phyloP scores from a whole-genome alignment of 1,140 invertebrate genomes.

The Drosophila melanica region DNA sequence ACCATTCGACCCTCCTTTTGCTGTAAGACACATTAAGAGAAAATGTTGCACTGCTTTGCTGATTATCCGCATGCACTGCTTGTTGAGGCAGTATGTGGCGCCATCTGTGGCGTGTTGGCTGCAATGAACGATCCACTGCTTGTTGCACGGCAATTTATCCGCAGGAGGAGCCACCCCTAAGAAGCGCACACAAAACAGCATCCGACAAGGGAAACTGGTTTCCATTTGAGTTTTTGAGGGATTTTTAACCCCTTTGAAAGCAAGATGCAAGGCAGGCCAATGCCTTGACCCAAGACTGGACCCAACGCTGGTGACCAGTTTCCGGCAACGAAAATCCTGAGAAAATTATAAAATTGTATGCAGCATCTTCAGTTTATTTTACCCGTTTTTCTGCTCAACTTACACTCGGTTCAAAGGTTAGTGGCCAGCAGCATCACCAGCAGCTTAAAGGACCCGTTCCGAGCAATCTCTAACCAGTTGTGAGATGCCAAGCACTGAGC shows the following conservation, averaged over 20 bases:
- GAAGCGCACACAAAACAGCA: slow-evolving; percentile 19
- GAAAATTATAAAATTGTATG: slow-evolving; percentile 61
- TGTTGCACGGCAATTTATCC: slow-evolving; percentile 29
- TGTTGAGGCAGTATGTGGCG: background rate
- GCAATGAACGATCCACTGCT: slow-evolving; percentile 8
- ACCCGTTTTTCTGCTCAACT: slow-evolving; percentile 32
- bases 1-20: background rate
- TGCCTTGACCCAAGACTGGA: slow-evolving; percentile 54
- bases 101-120: slow-evolving; percentile 23
- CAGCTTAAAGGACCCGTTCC: slow-evolving; percentile 43
- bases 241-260: slow-evolving; percentile 38
- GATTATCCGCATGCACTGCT: slow-evolving; percentile 41
- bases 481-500: slow-evolving; percentile 49
- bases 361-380: slow-evolving; percentile 72
- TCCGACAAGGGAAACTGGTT: slow-evolving; percentile 14
- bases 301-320: slow-evolving; percentile 43
- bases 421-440: slow-evolving; percentile 54
- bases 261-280: slow-evolving; percentile 21
- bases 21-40: slow-evolving; percentile 32
- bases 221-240: slow-evolving; percentile 8
- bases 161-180: slow-evolving; percentile 32
- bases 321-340: slow-evolving; percentile 57
- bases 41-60: slow-evolving; percentile 24
- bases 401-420: slow-evolving; percentile 72
- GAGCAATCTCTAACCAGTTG: slow-evolving; percentile 46